Conservation (phyloP, 1,140 invertebrate species). For the Stenopsyche tienmushanensis region DNA sequence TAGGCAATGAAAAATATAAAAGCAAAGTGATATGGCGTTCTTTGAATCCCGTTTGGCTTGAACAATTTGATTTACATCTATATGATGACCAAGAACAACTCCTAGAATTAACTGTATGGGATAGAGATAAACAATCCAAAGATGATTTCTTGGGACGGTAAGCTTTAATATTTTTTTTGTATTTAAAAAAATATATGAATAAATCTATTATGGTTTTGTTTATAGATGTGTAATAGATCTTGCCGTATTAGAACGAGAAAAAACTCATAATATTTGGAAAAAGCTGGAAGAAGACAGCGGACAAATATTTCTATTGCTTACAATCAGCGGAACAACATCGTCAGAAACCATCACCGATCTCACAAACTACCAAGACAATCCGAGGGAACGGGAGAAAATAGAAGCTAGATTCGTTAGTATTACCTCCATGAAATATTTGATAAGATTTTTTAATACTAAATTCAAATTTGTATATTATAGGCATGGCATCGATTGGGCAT, state of each 20-base stretch:
- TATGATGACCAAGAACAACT: slow-evolving; percentile 87
- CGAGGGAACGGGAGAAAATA: slow-evolving; percentile 65
- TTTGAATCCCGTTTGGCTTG: slow-evolving; percentile 87
- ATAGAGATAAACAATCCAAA: slow-evolving; percentile 78
- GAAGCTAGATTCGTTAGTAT: slow-evolving; percentile 71
- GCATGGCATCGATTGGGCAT: slow-evolving; percentile 59
- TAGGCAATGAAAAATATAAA: slow-evolving; percentile 98
- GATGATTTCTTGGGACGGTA: slow-evolving; percentile 87
- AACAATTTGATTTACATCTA: slow-evolving; percentile 96
- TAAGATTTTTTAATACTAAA: slow-evolving; percentile 1
- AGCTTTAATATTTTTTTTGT: slow-evolving; percentile 24
- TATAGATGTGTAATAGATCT: slow-evolving; percentile 84
- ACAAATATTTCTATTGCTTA: slow-evolving; percentile 84
- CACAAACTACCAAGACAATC: slow-evolving; percentile 79
- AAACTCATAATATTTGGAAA: slow-evolving; percentile 86
- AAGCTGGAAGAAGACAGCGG: slow-evolving; percentile 89
- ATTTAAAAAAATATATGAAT: not conserved
- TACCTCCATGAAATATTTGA: not conserved
- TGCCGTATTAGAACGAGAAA: slow-evolving; percentile 81
- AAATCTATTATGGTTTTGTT: slow-evolving; percentile 2
- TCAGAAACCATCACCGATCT: slow-evolving; percentile 90
- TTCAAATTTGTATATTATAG: slow-evolving; percentile 50
- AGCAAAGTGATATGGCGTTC: slow-evolving; percentile 89
- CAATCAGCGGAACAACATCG: slow-evolving; percentile 91
- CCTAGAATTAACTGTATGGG: slow-evolving; percentile 88